Evolutionary conservation across 2,113 vertebrate species (phyloP).

Genomic region (Myxocyprinus asiaticus): DNA sequence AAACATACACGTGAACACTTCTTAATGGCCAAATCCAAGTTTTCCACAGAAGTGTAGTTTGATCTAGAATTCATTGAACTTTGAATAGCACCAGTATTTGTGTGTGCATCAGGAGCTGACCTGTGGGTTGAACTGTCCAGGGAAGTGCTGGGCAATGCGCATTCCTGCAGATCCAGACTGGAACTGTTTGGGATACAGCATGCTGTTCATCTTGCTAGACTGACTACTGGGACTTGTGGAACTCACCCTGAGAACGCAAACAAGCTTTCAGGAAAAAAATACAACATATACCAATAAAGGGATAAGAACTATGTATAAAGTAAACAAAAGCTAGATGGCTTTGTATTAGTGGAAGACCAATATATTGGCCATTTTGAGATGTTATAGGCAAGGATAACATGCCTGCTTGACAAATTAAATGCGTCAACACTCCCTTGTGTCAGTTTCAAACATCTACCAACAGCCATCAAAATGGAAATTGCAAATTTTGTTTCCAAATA

Average conservation of each 20-base stretch:
- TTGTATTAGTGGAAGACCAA: no score
- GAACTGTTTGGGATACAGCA: slow-evolving; percentile 98
- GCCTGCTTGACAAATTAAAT: no score
- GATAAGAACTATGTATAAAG: background rate
- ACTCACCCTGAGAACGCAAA: slow-evolving; percentile 79
- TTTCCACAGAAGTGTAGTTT: no score
- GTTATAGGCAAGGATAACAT: no score
- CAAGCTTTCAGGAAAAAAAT: background rate
- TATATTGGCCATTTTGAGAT: no score
- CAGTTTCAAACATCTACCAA: no score
- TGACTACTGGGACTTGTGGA: slow-evolving; percentile 97
- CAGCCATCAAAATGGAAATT: no score
- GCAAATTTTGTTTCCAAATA: no score
- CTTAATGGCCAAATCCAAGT: no score
- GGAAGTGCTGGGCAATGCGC: slow-evolving; percentile 89
- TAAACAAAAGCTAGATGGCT: background rate
- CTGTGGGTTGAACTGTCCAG: slow-evolving; percentile 95
- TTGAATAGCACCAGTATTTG: background rate
- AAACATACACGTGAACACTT: no score
- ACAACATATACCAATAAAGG: background rate
- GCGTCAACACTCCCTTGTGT: no score
- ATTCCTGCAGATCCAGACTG: slow-evolving; percentile 84
- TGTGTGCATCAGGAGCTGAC: slow-evolving; percentile 51
- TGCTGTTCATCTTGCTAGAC: slow-evolving; percentile 96
- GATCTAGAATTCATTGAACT: no score